Evolutionary conservation across 2,797 vertebrate species (phyloP), one percentile per base, ranked within the genome.

Genomic region (Heliangelus exortis): DNA sequence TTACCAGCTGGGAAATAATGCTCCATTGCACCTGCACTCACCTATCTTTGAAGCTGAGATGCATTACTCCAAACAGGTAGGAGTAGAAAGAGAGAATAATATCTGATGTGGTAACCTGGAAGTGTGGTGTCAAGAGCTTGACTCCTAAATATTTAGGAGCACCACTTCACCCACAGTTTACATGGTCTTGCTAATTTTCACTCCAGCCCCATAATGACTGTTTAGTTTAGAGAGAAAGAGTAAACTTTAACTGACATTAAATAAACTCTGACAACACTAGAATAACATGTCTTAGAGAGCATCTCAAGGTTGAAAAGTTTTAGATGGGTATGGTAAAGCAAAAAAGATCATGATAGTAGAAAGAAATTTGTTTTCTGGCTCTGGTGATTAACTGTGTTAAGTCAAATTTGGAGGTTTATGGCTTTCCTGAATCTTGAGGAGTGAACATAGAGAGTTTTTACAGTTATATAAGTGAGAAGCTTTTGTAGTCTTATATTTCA

Each of bases 61-160:
- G 33, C 31, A 17, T 59, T 69, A 48, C 29, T 72, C 17, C 29
- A 66, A 68, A 53, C 34, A 69, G 17, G n/a, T 59, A 69, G 54
- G 43, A 89, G 45, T 34, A 84, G 84, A 85, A 95, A 85, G 34
- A 84, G 54, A 83, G 67, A 54, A 87, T 4, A 20, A 16, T 85
- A 83, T 78, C 69, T 93, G 78, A 91, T 87, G 68, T 94, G 65
- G 79, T 83, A 92, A 66, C 43, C 62, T 72, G 79, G 79, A 87
- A 89, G 28, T 29, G 6, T 87, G 62, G 17, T 58, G 58, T 68
- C 58, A 81, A 51, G 31, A 66, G 12, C 39, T 69, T 79, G 65
- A 65, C 25, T 87, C 10, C 51, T 85, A 81, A 90, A 65, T 78
- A 78, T 58, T 89, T 77, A 78, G 31, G 13, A 78, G 26, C 29